Base-by-base conservation (phyloP, 2,888 invertebrate genomes). In the Dryadula phaetusa region DNA sequence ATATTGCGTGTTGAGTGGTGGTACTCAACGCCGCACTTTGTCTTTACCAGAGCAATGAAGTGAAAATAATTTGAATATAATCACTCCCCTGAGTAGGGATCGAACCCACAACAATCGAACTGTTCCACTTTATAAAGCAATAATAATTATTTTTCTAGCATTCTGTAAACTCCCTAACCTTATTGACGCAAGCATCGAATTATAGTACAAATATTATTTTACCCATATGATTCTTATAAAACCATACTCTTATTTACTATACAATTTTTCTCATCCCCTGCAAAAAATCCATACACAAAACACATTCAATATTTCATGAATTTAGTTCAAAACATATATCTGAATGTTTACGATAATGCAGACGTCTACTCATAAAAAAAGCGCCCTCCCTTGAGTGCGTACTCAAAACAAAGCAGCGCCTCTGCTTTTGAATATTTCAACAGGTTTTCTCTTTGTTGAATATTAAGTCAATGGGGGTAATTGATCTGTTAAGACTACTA, bases 381-480 rank as follows among this genome's bases (percentile, higher is more conserved):
- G 37, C 84, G 81, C 80, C 77, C 81, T 82, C 83, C 82, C 81
- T 73, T 75, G 84, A 84, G 86, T 77, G 79, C 83, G 86, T 83
- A 85, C 90, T 90, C 90, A 88, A 90, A 90, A 90, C 90, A 91
- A 90, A 86, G 86, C 87, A 77, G 85, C 82, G 85, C 82, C 82
- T 83, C 72, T 74, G 76, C 87, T 86, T 71, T 79, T 92, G 90
- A 90, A 92, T 92, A 92, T 91, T 92, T 90, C 87, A 92, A 86
- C 82, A 87, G 86, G 85, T 85, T 87, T 87, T 87, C 87, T 83
- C 89, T 90, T 89, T 88, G 87, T 86, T 79, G 85, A 88, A 90
- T 89, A 92, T 91, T 91, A 92, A 92, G 91, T 91, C 90, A 90
- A 90, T 90, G 88, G 82, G 80, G 89, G 91, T 92, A 92, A 92